These are phyloP conservation scores for Eristalis arbustorum DNA, from an alignment of 2,888 invertebrate genomes.

Conservation along the genomic window DNA sequence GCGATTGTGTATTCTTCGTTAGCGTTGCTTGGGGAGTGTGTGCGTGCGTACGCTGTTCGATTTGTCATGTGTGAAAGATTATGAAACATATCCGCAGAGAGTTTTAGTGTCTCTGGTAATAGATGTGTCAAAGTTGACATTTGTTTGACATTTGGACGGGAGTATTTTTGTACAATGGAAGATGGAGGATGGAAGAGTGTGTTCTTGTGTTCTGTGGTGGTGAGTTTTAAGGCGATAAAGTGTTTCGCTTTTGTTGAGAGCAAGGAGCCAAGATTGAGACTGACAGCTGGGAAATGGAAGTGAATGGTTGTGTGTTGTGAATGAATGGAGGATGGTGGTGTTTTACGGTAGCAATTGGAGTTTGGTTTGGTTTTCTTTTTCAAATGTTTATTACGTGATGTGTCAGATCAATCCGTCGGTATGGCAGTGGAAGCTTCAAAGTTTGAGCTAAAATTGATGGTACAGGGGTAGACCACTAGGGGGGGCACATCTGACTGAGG, in stretches of 20 bases:
- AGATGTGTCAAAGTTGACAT: conserved; percentile 17
- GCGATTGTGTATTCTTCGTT: not conserved
- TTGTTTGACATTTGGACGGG: conserved; percentile 4
- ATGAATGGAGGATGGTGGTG: too few species aligned
- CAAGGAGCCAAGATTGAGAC: not conserved
- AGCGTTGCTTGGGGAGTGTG: not conserved
- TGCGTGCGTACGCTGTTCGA: not conserved
- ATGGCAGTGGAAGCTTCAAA: too few species aligned
- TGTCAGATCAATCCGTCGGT: too few species aligned
- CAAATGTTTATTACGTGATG: too few species aligned
- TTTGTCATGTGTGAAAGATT: conserved; percentile 34
- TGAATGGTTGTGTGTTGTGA: too few species aligned
- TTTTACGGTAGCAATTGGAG: too few species aligned
- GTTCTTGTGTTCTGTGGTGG: not conserved
- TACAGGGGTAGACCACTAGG: too few species aligned
- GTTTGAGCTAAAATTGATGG: too few species aligned
- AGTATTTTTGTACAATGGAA: not conserved
- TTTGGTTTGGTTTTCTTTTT: too few species aligned
- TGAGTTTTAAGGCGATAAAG: too few species aligned
- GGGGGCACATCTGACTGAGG: too few species aligned
- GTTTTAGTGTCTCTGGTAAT: not conserved
- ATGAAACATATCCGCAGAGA: conserved; percentile 1
- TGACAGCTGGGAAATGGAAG: not conserved
- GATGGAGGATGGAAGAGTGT: not conserved
- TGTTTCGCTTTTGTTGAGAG: not conserved